These are phyloP conservation scores for Tinamus guttatus DNA, from an alignment of 2,113 vertebrate species.

Conservation along the genomic window DNA sequence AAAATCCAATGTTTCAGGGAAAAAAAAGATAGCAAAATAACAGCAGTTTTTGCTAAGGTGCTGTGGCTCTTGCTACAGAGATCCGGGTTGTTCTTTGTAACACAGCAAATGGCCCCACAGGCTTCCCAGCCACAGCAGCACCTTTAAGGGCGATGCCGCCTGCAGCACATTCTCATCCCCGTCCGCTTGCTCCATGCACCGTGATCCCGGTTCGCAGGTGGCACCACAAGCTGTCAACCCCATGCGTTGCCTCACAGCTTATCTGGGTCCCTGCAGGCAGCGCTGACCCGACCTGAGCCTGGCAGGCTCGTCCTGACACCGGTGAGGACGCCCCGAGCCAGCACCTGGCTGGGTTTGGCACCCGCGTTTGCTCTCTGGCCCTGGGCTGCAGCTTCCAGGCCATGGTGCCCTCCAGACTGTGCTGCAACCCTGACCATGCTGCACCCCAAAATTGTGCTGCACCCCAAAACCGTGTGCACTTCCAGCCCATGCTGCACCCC, in stretches of 20 bases:
- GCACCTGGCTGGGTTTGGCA: not conserved
- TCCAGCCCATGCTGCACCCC: too few species aligned
- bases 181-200: not conserved
- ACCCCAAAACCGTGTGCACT: too few species aligned
- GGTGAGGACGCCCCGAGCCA: not conserved
- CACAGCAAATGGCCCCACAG: not conserved
- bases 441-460: too few species aligned
- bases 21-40: too few species aligned
- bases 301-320: not conserved
- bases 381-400: not conserved
- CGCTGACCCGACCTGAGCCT: not conserved
- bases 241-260: not conserved
- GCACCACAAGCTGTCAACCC: constrained; percentile 48
- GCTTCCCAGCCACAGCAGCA: not conserved
- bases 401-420: too few species aligned
- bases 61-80: too few species aligned
- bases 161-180: constrained; percentile 1
- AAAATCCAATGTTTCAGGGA: too few species aligned
- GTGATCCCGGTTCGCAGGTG: constrained; percentile 49
- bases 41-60: too few species aligned
- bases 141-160: constrained; percentile 18
- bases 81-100: not conserved
- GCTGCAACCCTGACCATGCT: too few species aligned
- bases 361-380: not conserved
- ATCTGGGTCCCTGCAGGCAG: constrained; percentile 24